phyloP scores from a whole-genome alignment of 2,797 vertebrate species.

The Anisognathus igniventris region DNA sequence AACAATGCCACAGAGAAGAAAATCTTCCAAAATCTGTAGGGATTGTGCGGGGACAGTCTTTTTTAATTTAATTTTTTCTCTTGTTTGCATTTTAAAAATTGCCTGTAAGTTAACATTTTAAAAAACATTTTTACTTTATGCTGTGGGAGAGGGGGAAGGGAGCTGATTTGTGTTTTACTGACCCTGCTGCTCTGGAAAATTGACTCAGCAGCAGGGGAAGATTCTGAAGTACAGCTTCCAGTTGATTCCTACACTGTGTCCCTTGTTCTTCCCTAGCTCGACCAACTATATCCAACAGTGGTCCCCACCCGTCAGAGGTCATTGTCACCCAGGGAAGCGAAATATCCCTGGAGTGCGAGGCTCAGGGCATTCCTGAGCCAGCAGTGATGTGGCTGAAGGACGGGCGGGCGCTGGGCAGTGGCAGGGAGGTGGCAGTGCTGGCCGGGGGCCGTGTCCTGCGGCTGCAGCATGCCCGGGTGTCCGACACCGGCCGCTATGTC shows the following conservation, averaged over 20 bases:
- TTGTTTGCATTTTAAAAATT: neutral
- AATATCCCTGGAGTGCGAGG: slow-evolving; percentile 84
- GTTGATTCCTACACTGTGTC: neutral
- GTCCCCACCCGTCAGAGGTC: slow-evolving; percentile 67
- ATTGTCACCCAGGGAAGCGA: slow-evolving; percentile 77
- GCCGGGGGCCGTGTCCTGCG: slow-evolving; percentile 79
- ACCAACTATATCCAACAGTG: slow-evolving; percentile 80
- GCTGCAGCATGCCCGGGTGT: slow-evolving; percentile 79
- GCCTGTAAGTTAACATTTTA: neutral
- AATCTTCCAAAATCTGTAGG: neutral
- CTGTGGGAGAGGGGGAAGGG: rapidly evolving
- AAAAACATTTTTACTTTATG: neutral
- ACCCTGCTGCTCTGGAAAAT: neutral
- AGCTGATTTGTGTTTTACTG: neutral
- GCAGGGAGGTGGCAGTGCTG: slow-evolving; percentile 70
- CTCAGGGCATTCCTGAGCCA: slow-evolving; percentile 84
- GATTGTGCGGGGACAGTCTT: neutral
- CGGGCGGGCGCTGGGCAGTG: slow-evolving; percentile 75
- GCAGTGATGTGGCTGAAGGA: slow-evolving; percentile 91
- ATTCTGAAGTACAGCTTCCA: neutral
- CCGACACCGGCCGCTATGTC: slow-evolving; percentile 88
- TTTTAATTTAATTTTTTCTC: neutral
- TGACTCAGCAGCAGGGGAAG: neutral
- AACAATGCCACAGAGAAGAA: neutral
- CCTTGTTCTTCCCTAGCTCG: slow-evolving; percentile 72